Base-by-base conservation (phyloP, 2,113 vertebrate species). In the Brachirus orientalis region DNA sequence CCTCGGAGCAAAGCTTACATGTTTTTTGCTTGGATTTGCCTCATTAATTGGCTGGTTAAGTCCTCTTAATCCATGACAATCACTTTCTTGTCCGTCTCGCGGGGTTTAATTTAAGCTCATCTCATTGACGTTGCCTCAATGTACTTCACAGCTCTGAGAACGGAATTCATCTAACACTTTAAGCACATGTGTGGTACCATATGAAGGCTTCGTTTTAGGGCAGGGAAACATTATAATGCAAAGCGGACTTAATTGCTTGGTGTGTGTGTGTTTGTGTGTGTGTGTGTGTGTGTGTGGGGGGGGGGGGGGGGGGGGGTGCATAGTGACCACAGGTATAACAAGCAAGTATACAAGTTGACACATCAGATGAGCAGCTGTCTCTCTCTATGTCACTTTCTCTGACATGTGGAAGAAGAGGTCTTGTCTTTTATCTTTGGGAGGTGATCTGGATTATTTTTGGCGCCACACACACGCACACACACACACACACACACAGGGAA, bases 21-120 rank as follows among this genome's bases (percentile, higher is more conserved):
- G 83, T 86, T 93, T 54, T 87, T 88, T 83, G 3, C 83, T 89
- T 89, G 93, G 89, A 91, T 93, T 89, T 88, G 87, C 90, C 85
- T 93, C 90, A 92, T 93, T 94, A 93, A 93, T 91, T 95, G 89
- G 65, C 80, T 91, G 70, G 89, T 92, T 93, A 94, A 89, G 77
- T 79, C 71, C 61, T 74, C 80, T 81, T 95, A 95, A 95, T 95
- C 93, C 90, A 78, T 43, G 56, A 79, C 90, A 87, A 92, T 86
- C 86, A 86, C 82, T 86, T 87, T 79, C 80, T 93, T 90, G 84
- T 89, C 84, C 75, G 83, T 76, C 67, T 74, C 14, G 44, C 19
- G 41, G 72, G 40, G 61, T 80, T 37, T 79, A 71, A 58, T 59
- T 80, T 56, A 61, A 70, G 48, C 35, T 77, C 55, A 74, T 71